A percentile compares a stretch with the other conserved stretches of the same genome.
phyloP scores from a whole-genome alignment of 2,113 vertebrate species.

The Seriola aureovittata region DNA sequence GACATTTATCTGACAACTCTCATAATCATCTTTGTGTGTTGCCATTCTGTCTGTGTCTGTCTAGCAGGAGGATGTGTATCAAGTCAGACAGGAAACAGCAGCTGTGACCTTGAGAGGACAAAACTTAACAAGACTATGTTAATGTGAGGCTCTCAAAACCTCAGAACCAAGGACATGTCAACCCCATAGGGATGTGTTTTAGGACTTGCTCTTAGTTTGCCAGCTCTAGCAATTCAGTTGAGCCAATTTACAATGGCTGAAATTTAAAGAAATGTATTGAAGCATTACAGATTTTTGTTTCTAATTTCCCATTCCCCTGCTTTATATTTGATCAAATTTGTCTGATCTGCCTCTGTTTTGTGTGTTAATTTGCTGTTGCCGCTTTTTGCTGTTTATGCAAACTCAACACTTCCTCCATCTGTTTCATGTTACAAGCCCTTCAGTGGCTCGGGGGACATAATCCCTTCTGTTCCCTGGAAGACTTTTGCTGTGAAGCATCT shows the following conservation, averaged over 20 bases:
- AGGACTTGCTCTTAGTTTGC: neutral
- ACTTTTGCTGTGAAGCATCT: conserved; percentile 44
- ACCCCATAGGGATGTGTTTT: neutral
- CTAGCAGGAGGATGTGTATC: conserved; percentile 30
- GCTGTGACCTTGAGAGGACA: conserved; percentile 69
- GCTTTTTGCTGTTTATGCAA: conserved; percentile 31
- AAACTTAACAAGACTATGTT: conserved; percentile 58
- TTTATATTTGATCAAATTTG: conserved; percentile 9
- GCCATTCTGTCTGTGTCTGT: conserved; percentile 4
- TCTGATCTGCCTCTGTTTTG: neutral
- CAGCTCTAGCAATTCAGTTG: neutral
- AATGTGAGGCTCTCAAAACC: conserved; percentile 35
- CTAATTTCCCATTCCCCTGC: neutral
- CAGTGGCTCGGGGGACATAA: conserved; percentile 29
- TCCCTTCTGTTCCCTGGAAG: conserved; percentile 42
- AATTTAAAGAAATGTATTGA: neutral
- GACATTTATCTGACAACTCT: conserved; percentile 28
- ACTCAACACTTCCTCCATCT: conserved; percentile 56
- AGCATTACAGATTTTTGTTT: neutral
- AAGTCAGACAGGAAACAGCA: conserved; percentile 60
- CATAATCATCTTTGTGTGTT: conserved; percentile 13
- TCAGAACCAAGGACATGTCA: conserved; percentile 26
- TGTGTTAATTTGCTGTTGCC: conserved; percentile 30
- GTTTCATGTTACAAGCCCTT: conserved; percentile 35
- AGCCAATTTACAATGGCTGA: neutral